phyloP scores from a whole-genome alignment of 35 echinoderm and acorn worm species.

The Stichopus chloronotus region DNA sequence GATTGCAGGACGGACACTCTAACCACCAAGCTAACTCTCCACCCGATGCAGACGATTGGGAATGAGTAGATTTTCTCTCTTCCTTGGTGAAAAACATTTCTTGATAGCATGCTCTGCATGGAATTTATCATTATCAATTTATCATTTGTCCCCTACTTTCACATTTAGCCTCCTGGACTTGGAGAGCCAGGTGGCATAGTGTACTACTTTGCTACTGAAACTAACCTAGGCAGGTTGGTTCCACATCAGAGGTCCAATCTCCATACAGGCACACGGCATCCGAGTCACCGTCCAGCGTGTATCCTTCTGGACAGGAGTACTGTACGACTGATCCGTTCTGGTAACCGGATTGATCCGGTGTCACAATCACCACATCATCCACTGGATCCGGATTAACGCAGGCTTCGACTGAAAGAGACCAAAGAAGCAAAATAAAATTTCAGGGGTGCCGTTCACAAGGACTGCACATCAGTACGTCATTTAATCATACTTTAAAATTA shows the following conservation, averaged over 20 bases:
- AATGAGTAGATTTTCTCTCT: no score
- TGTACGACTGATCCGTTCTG: background rate
- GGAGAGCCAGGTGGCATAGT: no score
- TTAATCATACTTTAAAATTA: background rate
- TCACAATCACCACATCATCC: background rate
- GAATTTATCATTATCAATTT: no score
- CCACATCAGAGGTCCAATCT: background rate
- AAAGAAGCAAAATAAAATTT: background rate
- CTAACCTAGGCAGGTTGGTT: background rate
- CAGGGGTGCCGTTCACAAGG: background rate
- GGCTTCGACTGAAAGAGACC: background rate
- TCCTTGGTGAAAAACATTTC: no score
- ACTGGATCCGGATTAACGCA: background rate
- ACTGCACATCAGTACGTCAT: background rate
- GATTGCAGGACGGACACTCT: no score
- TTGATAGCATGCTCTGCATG: no score
- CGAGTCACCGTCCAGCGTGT: background rate
- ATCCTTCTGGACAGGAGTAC: background rate
- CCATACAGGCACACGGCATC: background rate
- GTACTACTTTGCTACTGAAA: background rate
- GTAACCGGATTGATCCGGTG: background rate
- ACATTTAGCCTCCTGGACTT: no score
- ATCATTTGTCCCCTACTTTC: no score
- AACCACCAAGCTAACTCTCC: no score
- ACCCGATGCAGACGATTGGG: no score